Evolutionary conservation across 53 echinoderm and acorn worm genomes (phyloP).

Genomic region (Antedon mediterranea): DNA sequence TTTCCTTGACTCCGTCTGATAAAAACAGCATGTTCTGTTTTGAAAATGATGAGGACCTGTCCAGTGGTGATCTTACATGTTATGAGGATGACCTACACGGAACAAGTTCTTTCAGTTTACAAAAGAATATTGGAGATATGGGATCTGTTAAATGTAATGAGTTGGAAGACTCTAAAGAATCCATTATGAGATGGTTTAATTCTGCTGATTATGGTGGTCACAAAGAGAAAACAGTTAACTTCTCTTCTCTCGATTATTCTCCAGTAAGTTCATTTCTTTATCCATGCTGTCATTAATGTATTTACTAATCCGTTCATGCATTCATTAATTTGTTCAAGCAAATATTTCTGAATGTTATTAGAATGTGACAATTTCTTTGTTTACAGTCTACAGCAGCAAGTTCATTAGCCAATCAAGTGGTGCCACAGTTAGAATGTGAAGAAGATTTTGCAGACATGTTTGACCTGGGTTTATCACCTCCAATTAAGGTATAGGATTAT

Average conservation of each 20-base stretch:
- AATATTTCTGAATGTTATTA: no score
- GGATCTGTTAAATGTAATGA: not conserved
- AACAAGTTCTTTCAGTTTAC: not conserved
- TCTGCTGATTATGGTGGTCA: not conserved
- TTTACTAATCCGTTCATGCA: no score
- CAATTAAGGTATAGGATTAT: no score
- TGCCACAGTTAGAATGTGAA: no score
- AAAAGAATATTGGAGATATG: not conserved
- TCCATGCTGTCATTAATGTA: no score
- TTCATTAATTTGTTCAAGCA: no score
- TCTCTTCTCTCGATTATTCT: not conserved
- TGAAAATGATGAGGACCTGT: not conserved
- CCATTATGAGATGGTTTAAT: not conserved
- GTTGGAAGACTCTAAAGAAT: not conserved
- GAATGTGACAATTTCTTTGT: no score
- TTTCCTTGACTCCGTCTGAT: not conserved
- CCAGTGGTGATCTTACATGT: not conserved
- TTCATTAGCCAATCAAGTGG: no score
- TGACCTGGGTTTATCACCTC: no score
- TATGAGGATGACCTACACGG: not conserved
- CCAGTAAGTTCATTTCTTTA: not conserved
- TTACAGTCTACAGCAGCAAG: no score
- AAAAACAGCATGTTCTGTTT: not conserved
- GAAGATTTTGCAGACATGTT: no score
- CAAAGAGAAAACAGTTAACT: not conserved